A percentile compares a stretch with the other conserved stretches of the same genome.
Evolutionary conservation across 2,113 vertebrate species (phyloP).

Genomic region (Scolopax mira): DNA sequence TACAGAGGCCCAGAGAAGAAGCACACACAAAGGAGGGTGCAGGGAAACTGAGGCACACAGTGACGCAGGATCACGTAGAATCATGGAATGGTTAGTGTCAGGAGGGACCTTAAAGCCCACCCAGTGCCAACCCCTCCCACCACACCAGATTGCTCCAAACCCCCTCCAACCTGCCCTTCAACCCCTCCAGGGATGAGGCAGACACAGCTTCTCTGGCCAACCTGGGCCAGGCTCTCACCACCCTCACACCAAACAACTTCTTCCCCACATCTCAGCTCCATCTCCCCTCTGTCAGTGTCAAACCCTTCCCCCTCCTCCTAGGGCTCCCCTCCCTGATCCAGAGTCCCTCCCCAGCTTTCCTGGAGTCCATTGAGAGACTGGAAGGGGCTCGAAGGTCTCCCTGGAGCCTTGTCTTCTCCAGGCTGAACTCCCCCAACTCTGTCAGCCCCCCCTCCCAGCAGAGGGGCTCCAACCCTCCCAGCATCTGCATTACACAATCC

Average conservation of each 20-base stretch:
- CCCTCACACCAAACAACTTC: not conserved
- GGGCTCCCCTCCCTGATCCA: not conserved
- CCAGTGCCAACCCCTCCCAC: not conserved
- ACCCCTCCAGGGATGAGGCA: not conserved
- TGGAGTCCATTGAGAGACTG: not conserved
- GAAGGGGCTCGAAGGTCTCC: not conserved
- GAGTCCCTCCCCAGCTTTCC: not conserved
- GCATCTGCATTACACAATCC: not conserved
- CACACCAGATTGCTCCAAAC: not conserved
- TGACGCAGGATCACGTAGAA: not conserved
- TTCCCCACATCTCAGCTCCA: not conserved
- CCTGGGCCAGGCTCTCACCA: not conserved
- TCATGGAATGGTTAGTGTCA: not conserved
- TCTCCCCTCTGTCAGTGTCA: not conserved
- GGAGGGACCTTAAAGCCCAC: not conserved
- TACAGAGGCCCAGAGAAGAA: not conserved
- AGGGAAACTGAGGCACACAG: not conserved
- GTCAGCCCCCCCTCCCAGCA: not conserved
- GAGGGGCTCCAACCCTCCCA: not conserved
- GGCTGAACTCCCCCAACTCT: not conserved
- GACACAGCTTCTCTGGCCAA: not conserved
- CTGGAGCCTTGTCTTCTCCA: not conserved
- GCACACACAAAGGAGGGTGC: too few species aligned
- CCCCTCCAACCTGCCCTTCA: not conserved
- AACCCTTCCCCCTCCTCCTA: not conserved